phyloP scores from a whole-genome alignment of 2,888 invertebrate species.

The Arctia plantaginis region DNA sequence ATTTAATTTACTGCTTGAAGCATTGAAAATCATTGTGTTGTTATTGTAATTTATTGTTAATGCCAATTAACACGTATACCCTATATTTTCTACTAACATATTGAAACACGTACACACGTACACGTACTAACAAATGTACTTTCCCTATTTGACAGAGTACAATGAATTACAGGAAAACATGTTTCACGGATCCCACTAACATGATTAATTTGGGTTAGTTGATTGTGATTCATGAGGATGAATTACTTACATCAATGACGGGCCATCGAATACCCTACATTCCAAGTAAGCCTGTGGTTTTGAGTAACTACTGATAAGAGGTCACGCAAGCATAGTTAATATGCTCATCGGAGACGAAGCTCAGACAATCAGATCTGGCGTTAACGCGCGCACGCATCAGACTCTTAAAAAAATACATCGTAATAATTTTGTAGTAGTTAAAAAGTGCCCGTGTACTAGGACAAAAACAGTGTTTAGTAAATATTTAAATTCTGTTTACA shows the following conservation, averaged over 20 bases:
- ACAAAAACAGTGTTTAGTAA: slow-evolving; percentile 49
- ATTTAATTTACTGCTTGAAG: not conserved
- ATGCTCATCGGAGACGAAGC: slow-evolving; percentile 42
- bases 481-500: slow-evolving; percentile 65
- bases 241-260: slow-evolving; percentile 34
- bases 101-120: not conserved
- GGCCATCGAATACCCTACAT: slow-evolving; percentile 40
- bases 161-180: slow-evolving; percentile 5
- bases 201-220: slow-evolving; percentile 35
- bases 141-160: slow-evolving; percentile 5
- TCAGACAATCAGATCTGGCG: slow-evolving; percentile 66
- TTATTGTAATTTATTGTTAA: not conserved
- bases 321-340: slow-evolving; percentile 61
- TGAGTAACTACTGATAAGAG: slow-evolving; percentile 69
- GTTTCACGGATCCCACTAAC: slow-evolving; percentile 9
- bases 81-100: not conserved
- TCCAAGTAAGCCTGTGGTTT: slow-evolving; percentile 29
- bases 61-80: not conserved
- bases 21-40: not conserved
- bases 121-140: slow-evolving; percentile 2
- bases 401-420: slow-evolving; percentile 17
- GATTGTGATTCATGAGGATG: slow-evolving; percentile 46
- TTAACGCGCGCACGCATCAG: slow-evolving; percentile 67
- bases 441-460: slow-evolving; percentile 24
- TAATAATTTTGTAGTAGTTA: slow-evolving; percentile 17